Base-by-base conservation (phyloP, 2,888 invertebrate genomes). In the Hetaerina titia region DNA sequence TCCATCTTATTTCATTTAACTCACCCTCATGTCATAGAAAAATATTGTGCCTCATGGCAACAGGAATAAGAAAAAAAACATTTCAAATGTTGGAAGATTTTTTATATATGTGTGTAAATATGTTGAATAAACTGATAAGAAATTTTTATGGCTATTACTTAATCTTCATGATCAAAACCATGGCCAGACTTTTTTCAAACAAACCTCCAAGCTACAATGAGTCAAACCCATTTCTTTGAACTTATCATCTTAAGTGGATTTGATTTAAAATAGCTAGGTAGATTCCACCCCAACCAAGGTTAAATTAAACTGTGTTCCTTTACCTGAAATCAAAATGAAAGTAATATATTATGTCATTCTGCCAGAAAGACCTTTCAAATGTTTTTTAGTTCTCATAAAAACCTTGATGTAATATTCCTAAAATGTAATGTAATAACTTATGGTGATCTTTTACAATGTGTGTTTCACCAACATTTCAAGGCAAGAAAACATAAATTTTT, bases 91-190 rank as follows among this genome's bases (percentile, higher is more conserved):
- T 81, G 81, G 31, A 31, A 81, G 81, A 81, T 81, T 81, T 81
- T 81, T 81, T 81, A 81, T 69, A 69, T 31, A 5, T 81, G 81
- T 81, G 31, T 81, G 81, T 81, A 81, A 81, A 81, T 81, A 81
- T 81, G 81, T 81, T 81, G 81, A 81, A 81, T 81, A 81, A 81
- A 81, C 81, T 81, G 81, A 81, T 81, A 81, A 81, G 81, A 22
- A 81, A 81, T 22, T 31, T 1, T 22, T 81, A 31, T 31, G 22
- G 11, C 81, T 31, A 31, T n/a, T 31, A 25, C 31, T 81, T 0
- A 81, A 25, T 81, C 9, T 58, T 89, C 89, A 45, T 89, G 7
- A 89, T 7, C 22, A 57, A 57, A n/a, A 69, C 22, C 56, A 89
- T 17, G 57, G 22, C 58, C 17, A 57, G 7, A 89, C 58, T 89